These are phyloP conservation scores for Phalera bucephala DNA, from an alignment of 2,888 invertebrate genomes.

Conservation along the genomic window DNA sequence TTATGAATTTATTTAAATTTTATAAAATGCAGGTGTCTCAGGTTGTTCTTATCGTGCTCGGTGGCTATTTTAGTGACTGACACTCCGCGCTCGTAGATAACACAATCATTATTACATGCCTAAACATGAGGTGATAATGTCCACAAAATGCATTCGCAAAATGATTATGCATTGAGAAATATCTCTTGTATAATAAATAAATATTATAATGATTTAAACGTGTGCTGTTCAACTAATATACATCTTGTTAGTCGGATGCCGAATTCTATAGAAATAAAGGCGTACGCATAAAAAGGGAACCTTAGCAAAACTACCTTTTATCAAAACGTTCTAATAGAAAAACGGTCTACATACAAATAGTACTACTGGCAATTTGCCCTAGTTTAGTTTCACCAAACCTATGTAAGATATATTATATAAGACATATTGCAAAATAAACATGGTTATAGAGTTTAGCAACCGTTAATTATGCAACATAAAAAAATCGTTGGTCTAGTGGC, in stretches of 20 bases:
- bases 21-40: constrained; percentile 37
- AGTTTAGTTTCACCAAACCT: no score
- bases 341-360: no score
- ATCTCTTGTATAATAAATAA: neutral
- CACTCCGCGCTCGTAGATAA: constrained; percentile 28
- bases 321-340: no score
- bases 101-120: constrained; percentile 6
- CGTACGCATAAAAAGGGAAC: neutral
- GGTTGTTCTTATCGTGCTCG: constrained; percentile 32
- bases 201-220: no score
- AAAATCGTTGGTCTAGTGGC: no score
- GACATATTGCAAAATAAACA: no score
- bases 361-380: no score
- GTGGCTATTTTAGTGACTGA: constrained; percentile 43
- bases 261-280: neutral
- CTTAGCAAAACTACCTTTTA: no score
- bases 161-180: constrained; percentile 4
- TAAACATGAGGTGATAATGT: constrained; percentile 18
- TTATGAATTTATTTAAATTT: constrained; percentile 20
- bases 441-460: no score
- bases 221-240: no score
- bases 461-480: no score
- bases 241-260: neutral
- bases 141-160: constrained; percentile 11
- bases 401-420: no score